Conservation (phyloP, 2,113 vertebrate genomes). For the Leuciscus idus region DNA sequence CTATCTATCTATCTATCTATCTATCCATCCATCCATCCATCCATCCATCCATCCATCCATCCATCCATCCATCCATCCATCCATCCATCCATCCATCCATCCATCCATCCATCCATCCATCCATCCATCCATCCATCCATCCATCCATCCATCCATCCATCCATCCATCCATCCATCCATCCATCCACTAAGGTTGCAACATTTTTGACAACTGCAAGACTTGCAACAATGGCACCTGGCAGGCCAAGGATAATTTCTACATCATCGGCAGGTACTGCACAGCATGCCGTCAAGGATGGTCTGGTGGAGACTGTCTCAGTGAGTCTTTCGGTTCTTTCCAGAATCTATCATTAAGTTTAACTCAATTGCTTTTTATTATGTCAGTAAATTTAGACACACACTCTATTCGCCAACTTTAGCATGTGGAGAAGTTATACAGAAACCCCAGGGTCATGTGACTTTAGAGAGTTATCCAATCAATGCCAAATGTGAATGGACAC, state of each 20-base stretch:
- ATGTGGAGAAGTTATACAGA: constrained; percentile 83
- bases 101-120: background rate
- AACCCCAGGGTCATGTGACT: constrained; percentile 83
- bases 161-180: too few relatives aligned
- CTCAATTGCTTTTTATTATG: background rate
- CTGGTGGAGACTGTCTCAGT: constrained; percentile 92
- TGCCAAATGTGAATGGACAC: constrained; percentile 87
- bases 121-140: too few relatives aligned
- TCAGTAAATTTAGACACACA: background rate
- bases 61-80: too few relatives aligned
- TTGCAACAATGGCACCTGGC: constrained; percentile 91
- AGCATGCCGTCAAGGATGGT: constrained; percentile 89
- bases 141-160: too few relatives aligned
- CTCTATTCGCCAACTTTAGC: constrained; percentile 67
- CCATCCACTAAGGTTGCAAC: constrained; percentile 70
- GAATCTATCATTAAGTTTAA: background rate
- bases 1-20: too few relatives aligned
- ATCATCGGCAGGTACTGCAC: constrained; percentile 87
- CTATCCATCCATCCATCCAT: too few relatives aligned
- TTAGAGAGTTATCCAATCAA: constrained; percentile 89
- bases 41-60: too few relatives aligned
- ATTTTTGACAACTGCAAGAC: constrained; percentile 94
- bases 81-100: too few relatives aligned
- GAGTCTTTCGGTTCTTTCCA: constrained; percentile 63
- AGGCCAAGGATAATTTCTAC: constrained; percentile 87